These are phyloP conservation scores for Antechinus flavipes DNA, from an alignment of 2,113 vertebrate species.

Conservation along the genomic window DNA sequence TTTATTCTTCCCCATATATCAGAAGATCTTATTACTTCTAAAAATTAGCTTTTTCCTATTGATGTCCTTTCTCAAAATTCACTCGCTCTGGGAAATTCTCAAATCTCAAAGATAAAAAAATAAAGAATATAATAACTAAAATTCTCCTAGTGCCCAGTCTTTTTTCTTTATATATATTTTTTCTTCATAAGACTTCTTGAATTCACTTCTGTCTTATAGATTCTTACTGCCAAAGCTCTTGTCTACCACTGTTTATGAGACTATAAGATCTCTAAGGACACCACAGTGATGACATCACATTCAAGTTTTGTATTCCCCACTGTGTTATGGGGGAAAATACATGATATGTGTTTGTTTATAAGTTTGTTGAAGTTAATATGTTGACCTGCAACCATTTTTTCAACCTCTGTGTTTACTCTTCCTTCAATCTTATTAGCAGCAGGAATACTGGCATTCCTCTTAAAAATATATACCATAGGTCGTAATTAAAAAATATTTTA, in stretches of 20 bases:
- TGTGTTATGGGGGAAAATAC: neutral
- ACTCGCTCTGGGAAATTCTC: slow-evolving; percentile 18
- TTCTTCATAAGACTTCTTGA: neutral
- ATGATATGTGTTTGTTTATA: neutral
- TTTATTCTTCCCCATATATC: neutral
- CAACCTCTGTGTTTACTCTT: neutral
- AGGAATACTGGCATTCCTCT: neutral
- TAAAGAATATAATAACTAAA: neutral
- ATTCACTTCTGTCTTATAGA: too few relatives aligned
- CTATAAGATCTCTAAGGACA: neutral
- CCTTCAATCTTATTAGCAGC: neutral
- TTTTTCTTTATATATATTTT: neutral
- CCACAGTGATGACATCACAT: neutral
- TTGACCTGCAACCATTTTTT: neutral
- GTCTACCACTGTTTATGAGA: neutral
- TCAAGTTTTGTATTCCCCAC: neutral
- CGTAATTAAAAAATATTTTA: neutral
- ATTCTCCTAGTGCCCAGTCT: neutral
- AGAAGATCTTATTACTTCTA: neutral
- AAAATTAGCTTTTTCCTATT: neutral
- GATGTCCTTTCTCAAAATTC: slow-evolving; percentile 8
- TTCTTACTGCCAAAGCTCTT: neutral
- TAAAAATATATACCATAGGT: neutral
- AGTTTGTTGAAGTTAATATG: neutral
- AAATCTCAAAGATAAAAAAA: slow-evolving; percentile 24